phyloP scores from a whole-genome alignment of 2,888 invertebrate genomes.

The Timema podura region DNA sequence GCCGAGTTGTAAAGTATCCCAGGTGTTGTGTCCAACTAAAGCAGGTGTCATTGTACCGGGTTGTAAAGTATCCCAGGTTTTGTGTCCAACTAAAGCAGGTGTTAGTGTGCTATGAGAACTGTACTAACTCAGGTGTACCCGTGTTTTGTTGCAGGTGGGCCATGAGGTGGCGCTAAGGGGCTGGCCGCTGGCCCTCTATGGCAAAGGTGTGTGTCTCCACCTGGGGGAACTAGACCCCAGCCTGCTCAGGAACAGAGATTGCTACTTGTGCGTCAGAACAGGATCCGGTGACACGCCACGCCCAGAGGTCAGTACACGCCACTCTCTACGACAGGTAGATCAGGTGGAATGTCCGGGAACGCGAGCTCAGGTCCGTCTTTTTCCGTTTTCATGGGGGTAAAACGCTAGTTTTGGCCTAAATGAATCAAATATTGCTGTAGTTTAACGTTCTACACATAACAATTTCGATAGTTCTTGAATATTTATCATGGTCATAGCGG shows the following conservation, averaged over 20 bases:
- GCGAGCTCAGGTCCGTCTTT: too few species aligned
- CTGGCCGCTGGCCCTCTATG: constrained; percentile 63
- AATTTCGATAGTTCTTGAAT: too few species aligned
- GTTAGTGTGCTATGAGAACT: not conserved
- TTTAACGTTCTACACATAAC: too few species aligned
- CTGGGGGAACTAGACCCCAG: constrained; percentile 59
- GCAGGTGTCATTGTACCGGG: too few species aligned
- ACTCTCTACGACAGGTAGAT: constrained; percentile 35
- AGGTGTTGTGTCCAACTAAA: too few species aligned
- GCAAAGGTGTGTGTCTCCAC: constrained; percentile 58
- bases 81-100: too few species aligned
- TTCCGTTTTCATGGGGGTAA: not conserved
- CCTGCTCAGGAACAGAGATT: constrained; percentile 57
- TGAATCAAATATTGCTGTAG: too few species aligned
- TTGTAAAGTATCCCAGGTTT: too few species aligned
- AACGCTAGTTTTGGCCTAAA: too few species aligned
- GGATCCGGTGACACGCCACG: not conserved
- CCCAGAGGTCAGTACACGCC: constrained; percentile 36
- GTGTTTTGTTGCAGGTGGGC: constrained; percentile 50
- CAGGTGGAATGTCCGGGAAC: too few species aligned
- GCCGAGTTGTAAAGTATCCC: too few species aligned
- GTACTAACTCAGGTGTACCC: constrained; percentile 21
- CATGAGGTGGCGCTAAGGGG: constrained; percentile 53
- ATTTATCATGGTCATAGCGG: too few species aligned
- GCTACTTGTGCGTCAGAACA: constrained; percentile 58